Base-by-base conservation (phyloP, 1,140 invertebrate species). In the Aphaenogaster floridana region DNA sequence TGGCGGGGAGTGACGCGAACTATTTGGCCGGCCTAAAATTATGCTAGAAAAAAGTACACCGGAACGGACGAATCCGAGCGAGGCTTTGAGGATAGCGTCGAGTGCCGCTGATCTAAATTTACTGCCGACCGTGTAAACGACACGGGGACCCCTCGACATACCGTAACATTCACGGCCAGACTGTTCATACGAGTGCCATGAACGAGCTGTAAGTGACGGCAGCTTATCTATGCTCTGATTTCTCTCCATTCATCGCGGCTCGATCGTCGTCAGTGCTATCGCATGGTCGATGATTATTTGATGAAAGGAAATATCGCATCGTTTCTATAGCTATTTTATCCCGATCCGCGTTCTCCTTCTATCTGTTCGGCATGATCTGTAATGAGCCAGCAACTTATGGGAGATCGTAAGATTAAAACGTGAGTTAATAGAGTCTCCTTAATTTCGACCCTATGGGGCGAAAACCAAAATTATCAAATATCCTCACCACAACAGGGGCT, bases 101-200 rank as follows among this genome's bases (percentile, higher is more conserved):
- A 87, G 89, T 89, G 89, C 48, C 81, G 89, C 89, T 90, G 89
- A 91, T 91, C 89, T 91, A 91, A 91, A 91, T 91, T 91, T 91
- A 91, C 89, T 90, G 89, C 69, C 74, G 63, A 52, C 68, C 89
- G 86, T 91, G 89, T 91, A 91, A 91, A 90, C 89, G 89, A 91
- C 89, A 91, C 79, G 76, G 86, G 54, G 34, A 63, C 74, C 86
- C 86, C 90, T 91, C 89, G 83, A 91, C 89, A 88, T 91, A 90
- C 89, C 89, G 89, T 91, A 91, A 91, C 89, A 91, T 91, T 90
- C 89, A 90, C 89, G 81, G 81, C 76, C 89, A 91, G 89, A 77
- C 89, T 79, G 86, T 81, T 90, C 81, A 36, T 52, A 90, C 71
- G 86, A 88, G 88, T 90, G 57, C 61, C 78, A 42, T 84, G 85